phyloP scores from a whole-genome alignment of 2,113 vertebrate species.

The Hemiprocne comata region DNA sequence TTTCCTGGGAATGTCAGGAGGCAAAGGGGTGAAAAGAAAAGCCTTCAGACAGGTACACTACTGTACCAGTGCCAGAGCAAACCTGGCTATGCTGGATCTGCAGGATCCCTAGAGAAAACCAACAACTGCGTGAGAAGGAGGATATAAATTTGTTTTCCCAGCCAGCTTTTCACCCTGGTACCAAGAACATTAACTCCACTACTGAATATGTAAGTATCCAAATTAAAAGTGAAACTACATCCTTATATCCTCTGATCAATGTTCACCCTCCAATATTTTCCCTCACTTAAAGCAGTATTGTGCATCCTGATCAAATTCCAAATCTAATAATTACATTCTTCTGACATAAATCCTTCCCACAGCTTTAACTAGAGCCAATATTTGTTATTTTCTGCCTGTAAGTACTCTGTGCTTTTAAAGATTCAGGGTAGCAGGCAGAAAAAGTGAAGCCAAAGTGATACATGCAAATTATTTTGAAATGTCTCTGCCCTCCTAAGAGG shows the following conservation, averaged over 20 bases:
- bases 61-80: neutral
- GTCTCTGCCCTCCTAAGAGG: neutral
- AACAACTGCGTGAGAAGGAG: rapidly evolving
- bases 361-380: neutral
- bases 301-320: neutral
- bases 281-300: neutral
- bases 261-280: neutral
- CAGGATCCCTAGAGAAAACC: neutral
- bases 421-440: neutral
- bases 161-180: neutral
- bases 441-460: neutral
- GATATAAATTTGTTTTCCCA: neutral
- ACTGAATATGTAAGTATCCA: rapidly evolving
- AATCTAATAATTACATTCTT: neutral
- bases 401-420: neutral
- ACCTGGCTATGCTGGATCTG: neutral
- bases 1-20: neutral
- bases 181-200: neutral
- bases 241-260: neutral
- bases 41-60: neutral
- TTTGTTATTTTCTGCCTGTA: neutral
- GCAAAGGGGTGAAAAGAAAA: neutral
- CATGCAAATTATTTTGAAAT: neutral
- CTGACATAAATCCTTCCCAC: neutral
- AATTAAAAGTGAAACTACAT: neutral